Conservation (phyloP, 2,888 invertebrate genomes). For the Drosophila hamatofila region DNA sequence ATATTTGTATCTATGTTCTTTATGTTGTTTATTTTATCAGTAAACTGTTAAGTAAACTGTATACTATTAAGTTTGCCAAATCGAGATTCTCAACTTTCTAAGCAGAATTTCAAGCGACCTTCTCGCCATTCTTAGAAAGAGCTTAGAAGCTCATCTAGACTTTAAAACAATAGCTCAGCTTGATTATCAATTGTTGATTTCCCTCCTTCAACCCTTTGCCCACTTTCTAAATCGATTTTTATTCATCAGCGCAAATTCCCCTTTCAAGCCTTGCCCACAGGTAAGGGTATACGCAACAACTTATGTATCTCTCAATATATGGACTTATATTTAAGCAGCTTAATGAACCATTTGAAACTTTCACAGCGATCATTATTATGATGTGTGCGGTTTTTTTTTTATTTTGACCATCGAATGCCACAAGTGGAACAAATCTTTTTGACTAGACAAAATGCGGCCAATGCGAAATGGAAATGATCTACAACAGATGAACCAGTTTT, state of each 20-base stretch:
- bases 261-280: slow-evolving; percentile 12
- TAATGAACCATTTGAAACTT: slow-evolving; percentile 78
- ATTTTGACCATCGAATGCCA: slow-evolving; percentile 69
- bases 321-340: slow-evolving; percentile 71
- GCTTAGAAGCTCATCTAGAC: neutral
- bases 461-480: slow-evolving; percentile 34
- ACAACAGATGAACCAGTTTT: neutral
- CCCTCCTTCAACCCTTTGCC: neutral
- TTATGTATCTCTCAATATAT: slow-evolving; percentile 24
- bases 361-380: slow-evolving; percentile 77
- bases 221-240: neutral
- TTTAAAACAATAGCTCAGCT: neutral
- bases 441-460: slow-evolving; percentile 21
- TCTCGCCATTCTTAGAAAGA: neutral
- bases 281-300: slow-evolving; percentile 28
- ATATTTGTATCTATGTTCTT: too few species aligned
- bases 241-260: slow-evolving; percentile 23
- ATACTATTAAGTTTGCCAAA: too few species aligned
- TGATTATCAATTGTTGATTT: neutral
- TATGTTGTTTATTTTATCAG: neutral
- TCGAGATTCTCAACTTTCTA: neutral
- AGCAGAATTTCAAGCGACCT: neutral
- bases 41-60: neutral
- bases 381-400: slow-evolving; percentile 74
- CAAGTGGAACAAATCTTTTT: slow-evolving; percentile 74